Conservation (phyloP, 2,113 vertebrate species). For the Sinosuthora webbiana region DNA sequence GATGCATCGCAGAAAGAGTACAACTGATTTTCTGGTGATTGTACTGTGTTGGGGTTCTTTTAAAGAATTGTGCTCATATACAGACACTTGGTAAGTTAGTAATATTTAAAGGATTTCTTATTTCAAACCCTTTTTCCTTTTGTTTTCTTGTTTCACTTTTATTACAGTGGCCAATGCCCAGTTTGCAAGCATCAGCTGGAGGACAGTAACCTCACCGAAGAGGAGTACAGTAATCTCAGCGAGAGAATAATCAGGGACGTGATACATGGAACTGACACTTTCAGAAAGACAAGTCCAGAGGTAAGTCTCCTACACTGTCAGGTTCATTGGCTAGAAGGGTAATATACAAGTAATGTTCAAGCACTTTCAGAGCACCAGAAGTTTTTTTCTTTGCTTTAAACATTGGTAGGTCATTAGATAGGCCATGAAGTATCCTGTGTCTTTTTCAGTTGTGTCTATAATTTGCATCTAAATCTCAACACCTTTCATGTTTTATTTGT, state of each 20-base stretch:
- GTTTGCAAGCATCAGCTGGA: slow-evolving; percentile 82
- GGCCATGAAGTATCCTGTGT: not conserved
- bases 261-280: slow-evolving; percentile 87
- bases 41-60: not conserved
- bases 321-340: not conserved
- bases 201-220: slow-evolving; percentile 82
- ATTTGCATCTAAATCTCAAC: not conserved
- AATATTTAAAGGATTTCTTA: not conserved
- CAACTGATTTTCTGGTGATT: not conserved
- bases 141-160: not conserved
- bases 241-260: slow-evolving; percentile 81
- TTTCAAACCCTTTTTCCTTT: not conserved
- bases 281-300: slow-evolving; percentile 90
- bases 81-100: not conserved
- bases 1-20: not conserved
- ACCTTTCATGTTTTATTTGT: not conserved
- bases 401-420: not conserved
- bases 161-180: slow-evolving; percentile 81
- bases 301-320: slow-evolving; percentile 48
- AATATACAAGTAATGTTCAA: not conserved
- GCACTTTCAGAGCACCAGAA: not conserved
- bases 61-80: not conserved
- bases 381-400: not conserved
- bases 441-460: not conserved
- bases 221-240: slow-evolving; percentile 87